phyloP scores from a whole-genome alignment of 2,113 vertebrate species.

The Hippopotamus amphibius region DNA sequence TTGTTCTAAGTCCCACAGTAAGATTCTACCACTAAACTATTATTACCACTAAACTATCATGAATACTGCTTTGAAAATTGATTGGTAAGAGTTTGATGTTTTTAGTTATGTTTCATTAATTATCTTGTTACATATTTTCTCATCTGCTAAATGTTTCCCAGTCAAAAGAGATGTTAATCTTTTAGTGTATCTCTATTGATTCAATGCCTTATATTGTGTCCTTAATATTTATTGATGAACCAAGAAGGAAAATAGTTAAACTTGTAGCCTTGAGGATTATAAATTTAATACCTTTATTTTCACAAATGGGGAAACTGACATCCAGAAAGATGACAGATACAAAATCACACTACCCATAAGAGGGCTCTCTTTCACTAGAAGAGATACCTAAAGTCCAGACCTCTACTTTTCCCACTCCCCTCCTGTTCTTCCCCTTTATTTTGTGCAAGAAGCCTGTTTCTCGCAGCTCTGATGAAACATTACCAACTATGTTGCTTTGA shows the following conservation, averaged over 20 bases:
- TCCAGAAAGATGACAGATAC: background rate
- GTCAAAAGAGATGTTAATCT: background rate
- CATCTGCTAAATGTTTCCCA: background rate
- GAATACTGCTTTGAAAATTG: background rate
- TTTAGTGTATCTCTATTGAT: background rate
- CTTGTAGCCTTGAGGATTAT: background rate
- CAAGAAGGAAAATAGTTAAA: slow-evolving; percentile 43
- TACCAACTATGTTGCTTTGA: background rate
- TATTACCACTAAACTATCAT: background rate
- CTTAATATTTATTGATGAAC: background rate
- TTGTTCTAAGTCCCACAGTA: background rate
- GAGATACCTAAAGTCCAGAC: background rate
- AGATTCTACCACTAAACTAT: background rate
- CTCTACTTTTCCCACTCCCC: background rate
- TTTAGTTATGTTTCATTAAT: background rate
- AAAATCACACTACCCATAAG: too few relatives aligned
- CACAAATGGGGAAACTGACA: background rate
- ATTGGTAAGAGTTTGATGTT: background rate
- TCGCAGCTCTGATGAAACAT: background rate
- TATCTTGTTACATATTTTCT: background rate
- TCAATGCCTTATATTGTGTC: background rate
- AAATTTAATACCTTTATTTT: slow-evolving; percentile 3
- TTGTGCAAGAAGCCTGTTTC: background rate
- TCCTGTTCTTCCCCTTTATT: background rate
- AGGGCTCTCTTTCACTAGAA: too few relatives aligned